Conservation (phyloP, 2,888 invertebrate genomes). For the Dinocampus coccinellae region DNA sequence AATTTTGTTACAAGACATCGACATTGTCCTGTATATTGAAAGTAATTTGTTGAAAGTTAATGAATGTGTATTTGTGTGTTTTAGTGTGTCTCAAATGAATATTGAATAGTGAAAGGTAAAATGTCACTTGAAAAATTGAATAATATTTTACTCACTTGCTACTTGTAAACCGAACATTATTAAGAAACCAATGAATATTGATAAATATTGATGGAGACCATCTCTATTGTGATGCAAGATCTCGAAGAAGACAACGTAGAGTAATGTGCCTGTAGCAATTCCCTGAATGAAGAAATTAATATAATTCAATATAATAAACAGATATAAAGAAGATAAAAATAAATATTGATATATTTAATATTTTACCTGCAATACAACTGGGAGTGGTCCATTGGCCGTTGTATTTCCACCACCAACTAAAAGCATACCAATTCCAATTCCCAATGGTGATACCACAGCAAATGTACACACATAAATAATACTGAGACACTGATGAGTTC, state of each 20-base stretch:
- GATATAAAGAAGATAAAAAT: too few relatives aligned
- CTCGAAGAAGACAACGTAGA: slow-evolving; percentile 98
- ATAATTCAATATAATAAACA: too few relatives aligned
- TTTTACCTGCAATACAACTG: slow-evolving; percentile 64
- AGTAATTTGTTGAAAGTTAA: not conserved
- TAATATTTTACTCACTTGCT: slow-evolving; percentile 71
- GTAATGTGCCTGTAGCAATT: slow-evolving; percentile 90
- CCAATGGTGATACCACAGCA: slow-evolving; percentile 84
- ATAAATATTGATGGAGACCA: slow-evolving; percentile 77
- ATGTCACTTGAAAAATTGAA: not conserved
- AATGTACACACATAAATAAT: slow-evolving; percentile 81
- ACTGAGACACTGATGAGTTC: slow-evolving; percentile 75
- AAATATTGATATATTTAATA: too few relatives aligned
- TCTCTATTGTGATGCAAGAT: slow-evolving; percentile 77
- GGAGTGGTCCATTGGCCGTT: slow-evolving; percentile 73
- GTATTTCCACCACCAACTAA: slow-evolving; percentile 75
- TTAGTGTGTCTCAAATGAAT: not conserved
- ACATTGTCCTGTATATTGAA: not conserved
- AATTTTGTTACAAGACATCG: too few relatives aligned
- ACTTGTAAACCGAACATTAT: slow-evolving; percentile 80
- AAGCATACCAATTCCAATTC: slow-evolving; percentile 81
- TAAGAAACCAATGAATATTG: slow-evolving; percentile 78
- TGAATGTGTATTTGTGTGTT: not conserved
- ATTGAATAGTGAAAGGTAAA: not conserved
- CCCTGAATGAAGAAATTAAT: slow-evolving; percentile 76